phyloP scores from a whole-genome alignment of 2,113 vertebrate species.

The Daubentonia madagascariensis region DNA sequence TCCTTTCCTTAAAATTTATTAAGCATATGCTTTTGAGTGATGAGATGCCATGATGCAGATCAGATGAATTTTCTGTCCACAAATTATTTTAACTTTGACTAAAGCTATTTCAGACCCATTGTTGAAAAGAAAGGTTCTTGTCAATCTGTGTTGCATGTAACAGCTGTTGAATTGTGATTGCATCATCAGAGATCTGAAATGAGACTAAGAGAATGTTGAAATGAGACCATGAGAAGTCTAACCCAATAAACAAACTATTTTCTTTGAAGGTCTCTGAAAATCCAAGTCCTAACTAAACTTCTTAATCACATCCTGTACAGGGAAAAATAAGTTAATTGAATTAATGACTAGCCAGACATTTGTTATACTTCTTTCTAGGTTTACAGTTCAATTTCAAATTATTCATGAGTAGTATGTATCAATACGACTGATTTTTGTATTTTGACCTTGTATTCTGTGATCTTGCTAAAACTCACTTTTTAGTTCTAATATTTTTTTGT shows the following conservation, averaged over 20 bases:
- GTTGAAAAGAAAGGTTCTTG: background rate
- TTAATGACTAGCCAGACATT: background rate
- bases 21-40: background rate
- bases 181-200: background rate
- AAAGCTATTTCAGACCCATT: background rate
- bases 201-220: background rate
- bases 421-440: background rate
- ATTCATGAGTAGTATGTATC: background rate
- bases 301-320: background rate
- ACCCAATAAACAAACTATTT: background rate
- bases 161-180: background rate
- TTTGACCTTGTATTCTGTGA: background rate
- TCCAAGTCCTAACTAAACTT: background rate
- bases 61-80: background rate
- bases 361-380: background rate
- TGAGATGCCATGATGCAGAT: background rate
- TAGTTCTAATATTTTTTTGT: background rate
- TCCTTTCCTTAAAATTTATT: background rate
- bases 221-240: background rate
- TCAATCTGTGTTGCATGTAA: background rate
- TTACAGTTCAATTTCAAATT: constrained; percentile 7
- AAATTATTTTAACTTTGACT: background rate
- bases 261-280: background rate
- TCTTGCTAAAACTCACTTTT: background rate
- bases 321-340: background rate